Percentiles rank a stretch among this genome's conserved stretches.
Evolutionary conservation across 2,113 vertebrate genomes (phyloP).

Genomic region (Chloropsis hardwickii): DNA sequence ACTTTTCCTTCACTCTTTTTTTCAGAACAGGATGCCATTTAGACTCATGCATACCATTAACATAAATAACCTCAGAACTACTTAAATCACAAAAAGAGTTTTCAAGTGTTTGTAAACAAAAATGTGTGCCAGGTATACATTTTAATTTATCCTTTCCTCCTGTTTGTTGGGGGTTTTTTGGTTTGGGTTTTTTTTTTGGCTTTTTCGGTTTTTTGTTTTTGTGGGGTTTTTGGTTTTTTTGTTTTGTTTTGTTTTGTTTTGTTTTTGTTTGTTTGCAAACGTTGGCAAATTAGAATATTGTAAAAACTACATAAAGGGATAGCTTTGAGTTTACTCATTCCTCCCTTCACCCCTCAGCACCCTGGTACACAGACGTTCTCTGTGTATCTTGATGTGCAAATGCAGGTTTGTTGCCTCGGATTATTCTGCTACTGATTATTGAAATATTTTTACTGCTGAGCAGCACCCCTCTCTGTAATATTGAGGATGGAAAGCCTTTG

Average conservation of each 20-base stretch:
- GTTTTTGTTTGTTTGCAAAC: fast-evolving
- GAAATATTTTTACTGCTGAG: neutral
- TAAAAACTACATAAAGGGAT: neutral
- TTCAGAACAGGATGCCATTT: conserved; percentile 29
- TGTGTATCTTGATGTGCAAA: neutral
- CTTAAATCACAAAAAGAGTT: neutral
- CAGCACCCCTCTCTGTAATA: neutral
- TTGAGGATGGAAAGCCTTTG: neutral
- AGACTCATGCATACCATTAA: conserved; percentile 42
- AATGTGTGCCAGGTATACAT: neutral
- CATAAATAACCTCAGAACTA: conserved; percentile 2
- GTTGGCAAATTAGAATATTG: neutral
- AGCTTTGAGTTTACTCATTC: neutral
- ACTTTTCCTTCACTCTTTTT: neutral
- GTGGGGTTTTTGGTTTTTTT: no score
- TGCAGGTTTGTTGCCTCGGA: neutral
- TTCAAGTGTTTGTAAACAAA: neutral
- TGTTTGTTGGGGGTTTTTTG: no score
- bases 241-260: neutral
- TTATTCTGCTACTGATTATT: neutral
- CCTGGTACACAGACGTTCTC: fast-evolving
- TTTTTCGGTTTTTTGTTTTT: neutral
- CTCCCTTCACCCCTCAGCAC: neutral
- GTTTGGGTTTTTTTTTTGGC: neutral
- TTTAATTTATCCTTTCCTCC: neutral